Percentiles rank a stretch among this genome's conserved stretches.
phyloP scores from a whole-genome alignment of 2,797 vertebrate species.

The Leptodactylus fallax region DNA sequence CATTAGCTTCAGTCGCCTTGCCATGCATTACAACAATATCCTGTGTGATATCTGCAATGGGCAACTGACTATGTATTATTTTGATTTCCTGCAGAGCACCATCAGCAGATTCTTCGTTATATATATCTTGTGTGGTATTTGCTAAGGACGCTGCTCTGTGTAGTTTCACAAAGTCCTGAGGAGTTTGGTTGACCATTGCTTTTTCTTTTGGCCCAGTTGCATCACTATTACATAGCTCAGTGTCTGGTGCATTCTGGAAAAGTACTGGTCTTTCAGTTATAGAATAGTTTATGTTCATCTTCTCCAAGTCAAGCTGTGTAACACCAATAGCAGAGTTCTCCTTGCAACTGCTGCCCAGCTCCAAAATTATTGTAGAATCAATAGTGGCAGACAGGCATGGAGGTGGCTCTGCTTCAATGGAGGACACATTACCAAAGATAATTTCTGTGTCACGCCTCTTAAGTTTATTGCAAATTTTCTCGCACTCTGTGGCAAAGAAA shows the following conservation, averaged over 20 bases:
- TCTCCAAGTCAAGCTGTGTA: conserved; percentile 46
- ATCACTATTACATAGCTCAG: not conserved
- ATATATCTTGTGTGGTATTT: conserved; percentile 17
- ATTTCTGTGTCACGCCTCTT: not conserved
- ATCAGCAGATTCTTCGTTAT: not conserved
- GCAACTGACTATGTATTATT: not conserved
- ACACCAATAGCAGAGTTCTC: conserved; percentile 14
- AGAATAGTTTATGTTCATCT: conserved; percentile 28
- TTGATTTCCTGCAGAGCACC: conserved; percentile 1
- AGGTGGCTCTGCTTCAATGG: conserved; percentile 53
- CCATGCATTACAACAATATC: not conserved
- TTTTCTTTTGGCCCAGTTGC: not conserved
- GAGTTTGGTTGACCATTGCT: not conserved
- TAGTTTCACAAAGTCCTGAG: too few relatives aligned
- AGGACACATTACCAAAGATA: conserved; percentile 25
- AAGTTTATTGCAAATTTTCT: conserved; percentile 37
- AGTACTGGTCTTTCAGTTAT: not conserved
- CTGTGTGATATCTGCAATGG: not conserved
- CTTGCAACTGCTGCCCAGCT: conserved; percentile 1
- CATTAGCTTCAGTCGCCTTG: too few relatives aligned
- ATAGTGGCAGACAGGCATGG: conserved; percentile 25
- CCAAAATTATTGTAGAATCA: conserved; percentile 6
- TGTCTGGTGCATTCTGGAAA: not conserved
- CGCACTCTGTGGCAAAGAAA: conserved; percentile 60
- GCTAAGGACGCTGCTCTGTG: not conserved